phyloP scores from a whole-genome alignment of 2,797 vertebrate species.

The Diplodus sargus region DNA sequence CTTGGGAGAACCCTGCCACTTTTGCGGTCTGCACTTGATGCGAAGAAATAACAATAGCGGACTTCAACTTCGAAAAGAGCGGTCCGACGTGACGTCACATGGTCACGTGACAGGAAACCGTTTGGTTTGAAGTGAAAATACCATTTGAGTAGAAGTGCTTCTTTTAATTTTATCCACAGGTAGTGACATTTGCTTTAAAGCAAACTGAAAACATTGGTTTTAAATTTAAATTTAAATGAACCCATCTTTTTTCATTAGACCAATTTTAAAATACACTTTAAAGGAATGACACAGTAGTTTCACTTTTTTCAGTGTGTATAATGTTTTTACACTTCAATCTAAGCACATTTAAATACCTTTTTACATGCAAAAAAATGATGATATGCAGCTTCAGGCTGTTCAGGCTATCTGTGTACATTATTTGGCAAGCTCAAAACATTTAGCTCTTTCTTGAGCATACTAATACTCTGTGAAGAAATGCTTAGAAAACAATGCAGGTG shows the following conservation, averaged over 20 bases:
- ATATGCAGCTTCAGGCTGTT: no score
- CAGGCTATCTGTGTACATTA: no score
- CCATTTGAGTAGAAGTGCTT: neutral
- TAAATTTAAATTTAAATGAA: slow-evolving; percentile 18
- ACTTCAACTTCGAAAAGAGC: neutral
- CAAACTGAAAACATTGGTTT: slow-evolving; percentile 28
- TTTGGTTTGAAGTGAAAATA: slow-evolving; percentile 35
- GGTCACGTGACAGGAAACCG: slow-evolving; percentile 16
- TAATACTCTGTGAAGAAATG: no score
- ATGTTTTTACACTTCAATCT: no score
- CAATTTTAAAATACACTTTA: slow-evolving; percentile 34
- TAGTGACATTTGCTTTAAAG: slow-evolving; percentile 1
- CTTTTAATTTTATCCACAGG: slow-evolving; percentile 5
- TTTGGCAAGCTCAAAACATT: no score
- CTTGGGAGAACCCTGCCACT: no score
- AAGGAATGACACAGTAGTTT: slow-evolving; percentile 18
- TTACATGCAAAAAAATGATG: no score
- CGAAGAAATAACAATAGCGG: slow-evolving; percentile 1
- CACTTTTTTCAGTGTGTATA: neutral
- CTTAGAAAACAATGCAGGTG: no score
- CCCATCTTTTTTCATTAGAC: slow-evolving; percentile 28
- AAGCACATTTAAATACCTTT: no score
- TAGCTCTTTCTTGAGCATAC: no score
- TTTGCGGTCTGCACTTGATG: neutral
- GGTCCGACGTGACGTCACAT: slow-evolving; percentile 6